Base-by-base conservation (phyloP, 2,113 vertebrate genomes). In the Albula goreensis region DNA sequence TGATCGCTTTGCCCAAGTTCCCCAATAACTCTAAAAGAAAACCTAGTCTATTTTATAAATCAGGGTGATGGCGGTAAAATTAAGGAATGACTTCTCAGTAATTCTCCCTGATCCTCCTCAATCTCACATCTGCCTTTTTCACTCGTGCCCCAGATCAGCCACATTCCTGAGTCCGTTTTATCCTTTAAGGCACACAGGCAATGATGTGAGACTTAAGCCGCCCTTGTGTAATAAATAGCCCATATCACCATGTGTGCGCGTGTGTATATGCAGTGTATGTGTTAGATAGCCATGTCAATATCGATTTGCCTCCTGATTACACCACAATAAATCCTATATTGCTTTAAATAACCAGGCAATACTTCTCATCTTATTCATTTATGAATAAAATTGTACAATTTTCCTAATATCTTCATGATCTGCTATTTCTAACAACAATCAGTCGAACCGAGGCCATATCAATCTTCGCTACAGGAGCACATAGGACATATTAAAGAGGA, bases 61-160 rank as follows among this genome's bases (percentile, higher is more conserved):
- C 60, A 15, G 1, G 17, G 63, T 17, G 22, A 70, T 5, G 63
- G 63, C 63, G n/a, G 63, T 70, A 70, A 70, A 70, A 17, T 70
- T 17, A 22, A 63, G 63, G 13, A n/a, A 70, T 17, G 63, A 70
- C 19, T 70, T 70, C 19, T 70, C 22, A 5, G 22, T 70, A 74
- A 31, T 74, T 74, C 70, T 10, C 70, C 70, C n/a, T 74, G 70
- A 74, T 74, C 70, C 70, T 74, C 8, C 70, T 22, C 70, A 74
- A 74, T 74, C 70, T 74, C 70, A 74, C 70, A 74, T 74, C 70
- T 74, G 70, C 70, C 70, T 74, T 74, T 74, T 74, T n/a, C 70
- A 31, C 70, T 74, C 70, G 70, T 74, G 70, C 70, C 70, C 70
- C 70, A 74, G 70, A 74, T 74, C 70, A 74, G 70, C 70, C 70